A percentile compares a stretch with the other conserved stretches of the same genome.
phyloP scores from a whole-genome alignment of 2,113 vertebrate genomes.

The Neoarius graeffei region DNA sequence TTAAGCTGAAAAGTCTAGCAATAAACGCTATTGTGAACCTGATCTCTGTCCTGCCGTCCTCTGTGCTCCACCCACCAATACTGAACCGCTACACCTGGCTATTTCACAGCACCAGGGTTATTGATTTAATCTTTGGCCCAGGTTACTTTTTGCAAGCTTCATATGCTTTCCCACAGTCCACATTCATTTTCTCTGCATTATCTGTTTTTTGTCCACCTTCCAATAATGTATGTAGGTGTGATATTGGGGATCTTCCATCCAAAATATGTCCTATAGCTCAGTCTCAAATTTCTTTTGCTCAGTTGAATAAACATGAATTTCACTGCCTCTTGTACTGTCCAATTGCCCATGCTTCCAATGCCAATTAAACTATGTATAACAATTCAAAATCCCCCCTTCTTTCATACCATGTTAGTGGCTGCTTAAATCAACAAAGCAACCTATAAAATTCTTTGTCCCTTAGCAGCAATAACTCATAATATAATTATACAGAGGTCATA shows the following conservation, averaged over 20 bases:
- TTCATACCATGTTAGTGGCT: neutral
- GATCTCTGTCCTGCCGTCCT: too few species aligned
- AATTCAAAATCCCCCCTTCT: neutral
- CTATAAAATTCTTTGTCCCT: neutral
- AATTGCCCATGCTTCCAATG: neutral
- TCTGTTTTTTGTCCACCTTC: neutral
- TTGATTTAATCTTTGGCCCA: too few species aligned
- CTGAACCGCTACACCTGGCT: too few species aligned
- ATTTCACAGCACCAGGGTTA: neutral
- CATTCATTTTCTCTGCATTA: neutral
- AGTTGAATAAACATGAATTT: too few species aligned
- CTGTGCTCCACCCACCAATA: too few species aligned
- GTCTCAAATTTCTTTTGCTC: too few species aligned
- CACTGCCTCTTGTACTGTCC: neutral
- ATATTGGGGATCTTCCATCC: neutral
- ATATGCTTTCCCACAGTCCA: neutral
- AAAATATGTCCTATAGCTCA: neutral
- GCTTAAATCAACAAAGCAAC: neutral
- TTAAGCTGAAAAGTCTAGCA: too few species aligned
- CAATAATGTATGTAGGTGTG: neutral
- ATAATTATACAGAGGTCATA: conserved; percentile 42
- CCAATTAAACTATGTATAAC: neutral
- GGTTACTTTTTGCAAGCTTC: too few species aligned
- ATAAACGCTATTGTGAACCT: too few species aligned
- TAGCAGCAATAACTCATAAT: conserved; percentile 22